Conservation (phyloP, 2,888 invertebrate genomes). For the Saturnia pavonia region DNA sequence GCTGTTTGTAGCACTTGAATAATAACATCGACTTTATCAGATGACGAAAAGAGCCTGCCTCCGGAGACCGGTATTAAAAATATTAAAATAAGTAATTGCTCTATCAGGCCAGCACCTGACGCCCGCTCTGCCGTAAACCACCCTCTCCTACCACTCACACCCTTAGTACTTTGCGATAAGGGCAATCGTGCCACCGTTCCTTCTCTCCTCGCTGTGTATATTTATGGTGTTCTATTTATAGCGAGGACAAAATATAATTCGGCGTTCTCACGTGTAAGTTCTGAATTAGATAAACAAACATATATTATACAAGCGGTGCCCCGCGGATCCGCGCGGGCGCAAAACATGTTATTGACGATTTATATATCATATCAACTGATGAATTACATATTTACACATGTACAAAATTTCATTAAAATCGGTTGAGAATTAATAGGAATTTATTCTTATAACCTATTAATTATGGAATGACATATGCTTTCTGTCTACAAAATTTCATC, state of each 20-base stretch:
- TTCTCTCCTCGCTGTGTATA: slow-evolving; percentile 39
- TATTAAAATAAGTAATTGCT: slow-evolving; percentile 77
- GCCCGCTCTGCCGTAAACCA: slow-evolving; percentile 43
- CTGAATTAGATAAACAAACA: slow-evolving; percentile 31
- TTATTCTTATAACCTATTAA: no score
- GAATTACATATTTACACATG: no score
- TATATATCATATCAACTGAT: no score
- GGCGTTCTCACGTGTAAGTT: slow-evolving; percentile 8
- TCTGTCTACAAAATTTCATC: no score
- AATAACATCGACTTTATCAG: slow-evolving; percentile 54
- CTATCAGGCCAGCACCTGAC: slow-evolving; percentile 73
- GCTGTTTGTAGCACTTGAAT: slow-evolving; percentile 46
- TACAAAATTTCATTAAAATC: no score
- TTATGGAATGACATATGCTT: no score
- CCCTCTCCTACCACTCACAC: slow-evolving; percentile 43
- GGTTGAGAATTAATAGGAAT: no score
- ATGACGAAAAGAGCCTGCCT: slow-evolving; percentile 51
- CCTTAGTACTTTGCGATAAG: slow-evolving; percentile 59
- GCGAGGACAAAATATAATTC: slow-evolving; percentile 24
- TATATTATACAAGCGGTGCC: neutral
- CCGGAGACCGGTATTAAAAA: slow-evolving; percentile 65
- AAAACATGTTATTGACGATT: no score
- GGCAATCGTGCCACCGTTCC: slow-evolving; percentile 55
- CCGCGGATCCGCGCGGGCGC: no score
- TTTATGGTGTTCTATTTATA: slow-evolving; percentile 41